Conservation (phyloP, 2,797 vertebrate species). For the Sitta carolinensis region DNA sequence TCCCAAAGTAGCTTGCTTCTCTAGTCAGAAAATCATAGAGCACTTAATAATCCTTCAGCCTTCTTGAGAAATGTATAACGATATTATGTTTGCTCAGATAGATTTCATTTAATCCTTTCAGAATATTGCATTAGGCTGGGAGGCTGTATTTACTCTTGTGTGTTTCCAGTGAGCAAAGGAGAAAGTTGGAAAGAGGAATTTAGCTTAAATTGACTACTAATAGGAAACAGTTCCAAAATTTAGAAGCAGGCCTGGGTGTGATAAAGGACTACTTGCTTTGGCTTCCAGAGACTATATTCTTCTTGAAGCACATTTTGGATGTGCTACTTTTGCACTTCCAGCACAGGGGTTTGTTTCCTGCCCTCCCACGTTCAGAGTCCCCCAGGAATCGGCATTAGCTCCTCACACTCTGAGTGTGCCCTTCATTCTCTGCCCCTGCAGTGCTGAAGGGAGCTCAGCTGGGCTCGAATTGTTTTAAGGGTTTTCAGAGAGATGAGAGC, state of each 20-base stretch:
- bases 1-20: constrained; percentile 38
- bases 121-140: constrained; percentile 39
- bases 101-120: constrained; percentile 63
- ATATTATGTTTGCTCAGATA: constrained; percentile 50
- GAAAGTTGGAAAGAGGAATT: background rate
- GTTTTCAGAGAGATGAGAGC: too few relatives aligned
- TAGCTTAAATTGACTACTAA: background rate
- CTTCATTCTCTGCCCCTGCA: background rate
- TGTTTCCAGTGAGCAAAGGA: constrained; percentile 29
- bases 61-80: constrained; percentile 30
- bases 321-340: background rate
- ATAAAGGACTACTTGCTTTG: background rate
- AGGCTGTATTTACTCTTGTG: constrained; percentile 35
- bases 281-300: background rate
- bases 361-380: background rate
- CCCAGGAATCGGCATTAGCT: background rate
- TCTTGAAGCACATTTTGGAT: background rate
- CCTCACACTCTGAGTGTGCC: rapidly evolving
- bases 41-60: constrained; percentile 53
- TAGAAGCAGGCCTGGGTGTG: background rate
- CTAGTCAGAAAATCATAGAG: constrained; percentile 33
- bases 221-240: background rate
- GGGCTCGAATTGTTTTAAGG: too few relatives aligned
- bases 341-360: background rate
- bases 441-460: rapidly evolving